Base-by-base conservation (phyloP, 2,888 invertebrate species). In the Siphlonurus alternatus region DNA sequence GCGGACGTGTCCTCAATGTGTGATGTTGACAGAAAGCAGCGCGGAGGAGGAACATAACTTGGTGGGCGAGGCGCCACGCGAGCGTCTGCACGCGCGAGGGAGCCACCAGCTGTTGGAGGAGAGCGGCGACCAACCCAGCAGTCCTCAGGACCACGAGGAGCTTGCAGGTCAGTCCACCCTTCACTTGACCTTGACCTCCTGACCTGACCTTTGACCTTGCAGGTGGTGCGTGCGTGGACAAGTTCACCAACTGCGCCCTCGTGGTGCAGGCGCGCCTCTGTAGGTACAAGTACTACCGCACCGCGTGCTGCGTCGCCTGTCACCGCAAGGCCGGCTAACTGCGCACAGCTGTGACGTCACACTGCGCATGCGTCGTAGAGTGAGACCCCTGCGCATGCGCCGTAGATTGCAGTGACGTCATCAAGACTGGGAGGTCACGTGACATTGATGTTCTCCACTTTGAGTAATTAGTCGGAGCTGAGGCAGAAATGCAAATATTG, bases 261-360 rank as follows among this genome's bases (percentile, higher is more conserved):
- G 93, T 91, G n/a, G 87, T 89, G 18, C 91, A 92, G 73, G 90
- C 91, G 22, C 82, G 90, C 61, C 81, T 93, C 5, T 94, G 94
- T 74, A 85, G 86, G 72, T 90, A 91, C 73, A 85, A 86, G 65
- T 93, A 91, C 77, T 94, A 94, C 77, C 83, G 84, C 64, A 83
- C 83, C 70, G 86, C 87, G 71, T 94, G 94, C 76, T 94, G 94
- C 76, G 70, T 72, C 38, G 83, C 80, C 20, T 83, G 83, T 68
- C 38, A 38, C 15, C 5, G 38, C 5, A 38, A 38, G 15, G 5
- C 38, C 38, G 38, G 38, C 7, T 38, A 15, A 38, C 7, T 15
- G 38, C 38, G n/a, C n/a, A n/a, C n/a, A n/a, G n/a, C n/a, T n/a
- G n/a, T n/a, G n/a, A n/a, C n/a, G n/a, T n/a, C n/a, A n/a, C n/a